Percentiles rank a stretch among this genome's conserved stretches.
Evolutionary conservation across 2,888 invertebrate genomes (phyloP).

Genomic region (Nemotelus pantherinus): DNA sequence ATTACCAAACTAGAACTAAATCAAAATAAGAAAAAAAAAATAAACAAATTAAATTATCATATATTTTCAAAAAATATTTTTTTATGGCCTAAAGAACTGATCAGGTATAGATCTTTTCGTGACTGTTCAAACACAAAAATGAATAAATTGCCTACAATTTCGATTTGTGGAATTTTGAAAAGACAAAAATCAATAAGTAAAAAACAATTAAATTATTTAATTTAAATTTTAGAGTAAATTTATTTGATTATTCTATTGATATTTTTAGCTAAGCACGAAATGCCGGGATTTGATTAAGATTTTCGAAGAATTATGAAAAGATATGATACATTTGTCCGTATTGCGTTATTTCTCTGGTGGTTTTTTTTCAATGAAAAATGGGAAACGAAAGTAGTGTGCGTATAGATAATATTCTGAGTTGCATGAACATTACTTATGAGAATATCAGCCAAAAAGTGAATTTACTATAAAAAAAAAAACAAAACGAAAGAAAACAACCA

Average conservation of each 20-base stretch:
- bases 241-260: conserved; percentile 1
- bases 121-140: conserved; percentile 1
- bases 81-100: not conserved
- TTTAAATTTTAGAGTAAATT: conserved; percentile 14
- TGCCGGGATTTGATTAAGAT: not conserved
- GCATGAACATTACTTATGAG: not conserved
- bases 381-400: not conserved
- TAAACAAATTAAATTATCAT: not conserved
- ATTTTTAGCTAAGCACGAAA: not conserved
- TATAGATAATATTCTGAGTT: not conserved
- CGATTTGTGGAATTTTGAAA: not conserved
- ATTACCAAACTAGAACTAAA: not conserved
- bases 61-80: conserved; percentile 18
- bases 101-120: not conserved
- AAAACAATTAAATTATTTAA: conserved; percentile 30
- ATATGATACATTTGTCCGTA: not conserved
- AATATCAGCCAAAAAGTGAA: not conserved
- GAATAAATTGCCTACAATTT: not conserved
- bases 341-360: conserved; percentile 16
- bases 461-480: not conserved
- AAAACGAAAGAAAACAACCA: not conserved
- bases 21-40: conserved; percentile 12
- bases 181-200: not conserved
- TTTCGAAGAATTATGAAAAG: not conserved
- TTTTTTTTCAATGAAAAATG: not conserved